Percentiles rank a stretch among this genome's conserved stretches.
These are phyloP conservation scores for Colossoma macropomum DNA, from an alignment of 2,113 vertebrate species.

Conservation along the genomic window DNA sequence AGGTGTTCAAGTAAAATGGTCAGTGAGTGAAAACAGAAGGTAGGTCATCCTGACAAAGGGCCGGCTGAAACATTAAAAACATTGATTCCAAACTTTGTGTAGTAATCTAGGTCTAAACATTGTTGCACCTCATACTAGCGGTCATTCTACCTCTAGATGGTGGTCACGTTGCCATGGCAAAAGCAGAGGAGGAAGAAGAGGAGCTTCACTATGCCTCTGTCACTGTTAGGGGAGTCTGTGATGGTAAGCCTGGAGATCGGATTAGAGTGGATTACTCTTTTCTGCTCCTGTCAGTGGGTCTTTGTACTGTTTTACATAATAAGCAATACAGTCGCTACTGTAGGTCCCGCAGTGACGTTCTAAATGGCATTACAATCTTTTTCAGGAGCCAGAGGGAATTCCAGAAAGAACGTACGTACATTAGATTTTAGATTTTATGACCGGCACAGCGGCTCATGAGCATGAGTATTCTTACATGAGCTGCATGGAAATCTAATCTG, in stretches of 20 bases:
- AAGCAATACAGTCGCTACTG: background rate
- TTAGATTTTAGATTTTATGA: too few relatives aligned
- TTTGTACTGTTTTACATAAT: slow-evolving; percentile 21
- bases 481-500: too few relatives aligned
- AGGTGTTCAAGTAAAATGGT: too few relatives aligned
- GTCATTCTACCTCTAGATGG: background rate
- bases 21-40: too few relatives aligned
- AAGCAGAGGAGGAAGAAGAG: background rate
- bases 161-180: background rate
- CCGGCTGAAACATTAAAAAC: too few relatives aligned
- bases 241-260: background rate
- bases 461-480: too few relatives aligned
- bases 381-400: slow-evolving; percentile 5
- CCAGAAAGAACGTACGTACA: background rate
- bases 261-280: background rate
- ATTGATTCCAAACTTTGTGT: too few relatives aligned
- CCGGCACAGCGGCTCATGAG: too few relatives aligned
- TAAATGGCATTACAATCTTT: slow-evolving; percentile 1
- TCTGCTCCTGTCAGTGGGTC: background rate
- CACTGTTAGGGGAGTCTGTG: background rate
- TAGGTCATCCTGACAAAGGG: too few relatives aligned
- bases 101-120: background rate
- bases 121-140: too few relatives aligned
- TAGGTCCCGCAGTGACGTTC: background rate
- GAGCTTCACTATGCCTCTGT: slow-evolving; percentile 25